Evolutionary conservation across 2,797 vertebrate genomes (phyloP).

Genomic region (Falco concolor): DNA sequence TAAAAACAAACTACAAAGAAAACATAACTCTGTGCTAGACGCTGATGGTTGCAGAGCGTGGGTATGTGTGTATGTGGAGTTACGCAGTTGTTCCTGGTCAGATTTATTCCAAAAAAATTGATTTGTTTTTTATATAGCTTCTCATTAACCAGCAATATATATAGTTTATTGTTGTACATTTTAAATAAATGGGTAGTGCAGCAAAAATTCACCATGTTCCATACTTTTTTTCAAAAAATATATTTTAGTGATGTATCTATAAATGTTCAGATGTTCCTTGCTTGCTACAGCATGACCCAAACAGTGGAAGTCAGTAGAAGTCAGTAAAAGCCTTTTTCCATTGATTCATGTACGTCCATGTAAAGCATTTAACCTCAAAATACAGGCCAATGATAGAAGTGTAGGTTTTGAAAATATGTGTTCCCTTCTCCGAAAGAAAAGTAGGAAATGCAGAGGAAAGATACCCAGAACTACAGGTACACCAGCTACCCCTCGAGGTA

Average conservation of each 20-base stretch:
- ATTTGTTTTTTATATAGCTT: not conserved
- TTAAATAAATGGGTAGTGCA: not conserved
- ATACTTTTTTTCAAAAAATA: not conserved
- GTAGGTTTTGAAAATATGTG: not conserved
- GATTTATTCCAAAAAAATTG: not conserved
- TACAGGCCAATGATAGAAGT: not conserved
- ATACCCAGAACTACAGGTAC: not conserved
- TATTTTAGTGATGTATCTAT: not conserved
- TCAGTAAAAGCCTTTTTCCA: not conserved
- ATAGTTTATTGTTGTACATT: not conserved
- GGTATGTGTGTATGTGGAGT: not conserved
- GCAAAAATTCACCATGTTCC: not conserved
- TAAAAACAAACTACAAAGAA: not conserved
- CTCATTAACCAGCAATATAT: not conserved
- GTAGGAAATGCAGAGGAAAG: not conserved
- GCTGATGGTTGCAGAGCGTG: not conserved
- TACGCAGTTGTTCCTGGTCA: not conserved
- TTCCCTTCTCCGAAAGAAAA: not conserved
- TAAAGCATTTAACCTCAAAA: not conserved
- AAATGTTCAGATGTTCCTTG: not conserved
- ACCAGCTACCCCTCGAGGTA: not conserved
- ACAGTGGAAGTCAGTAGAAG: not conserved
- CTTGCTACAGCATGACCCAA: not conserved
- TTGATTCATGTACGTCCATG: not conserved
- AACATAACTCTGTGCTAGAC: fast-evolving